Conservation (phyloP, 2,797 vertebrate species). For the Alca torda region DNA sequence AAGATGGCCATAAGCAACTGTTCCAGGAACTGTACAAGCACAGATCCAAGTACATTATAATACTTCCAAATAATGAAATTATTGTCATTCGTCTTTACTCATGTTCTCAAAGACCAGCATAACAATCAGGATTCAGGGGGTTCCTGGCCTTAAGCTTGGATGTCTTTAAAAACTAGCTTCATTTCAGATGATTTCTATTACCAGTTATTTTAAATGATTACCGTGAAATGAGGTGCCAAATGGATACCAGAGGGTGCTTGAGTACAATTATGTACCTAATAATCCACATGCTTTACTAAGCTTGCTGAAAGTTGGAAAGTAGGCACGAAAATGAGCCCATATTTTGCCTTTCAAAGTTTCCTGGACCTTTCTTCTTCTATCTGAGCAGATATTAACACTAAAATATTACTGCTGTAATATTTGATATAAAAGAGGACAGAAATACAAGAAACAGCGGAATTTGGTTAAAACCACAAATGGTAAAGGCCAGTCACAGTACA, state of each 20-base stretch:
- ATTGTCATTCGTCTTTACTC: neutral
- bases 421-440: neutral
- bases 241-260: constrained; percentile 21
- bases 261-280: constrained; percentile 14
- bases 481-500: neutral
- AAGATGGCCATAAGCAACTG: neutral
- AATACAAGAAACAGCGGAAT: neutral
- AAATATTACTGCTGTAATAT: neutral
- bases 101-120: neutral
- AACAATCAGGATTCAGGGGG: neutral
- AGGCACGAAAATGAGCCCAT: neutral
- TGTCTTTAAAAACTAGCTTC: neutral
- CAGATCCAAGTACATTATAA: constrained; percentile 9
- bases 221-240: constrained; percentile 23
- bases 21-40: neutral
- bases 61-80: constrained; percentile 23
- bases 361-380: neutral
- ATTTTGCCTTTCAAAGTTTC: constrained; percentile 22
- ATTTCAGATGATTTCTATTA: constrained; percentile 51
- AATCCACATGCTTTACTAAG: constrained; percentile 7
- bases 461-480: neutral
- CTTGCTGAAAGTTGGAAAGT: constrained; percentile 2
- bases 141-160: neutral
- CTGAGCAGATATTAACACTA: neutral
- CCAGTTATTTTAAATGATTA: constrained; percentile 28